phyloP scores from a whole-genome alignment of 2,888 invertebrate species.

The Temnothorax ravouxi region DNA sequence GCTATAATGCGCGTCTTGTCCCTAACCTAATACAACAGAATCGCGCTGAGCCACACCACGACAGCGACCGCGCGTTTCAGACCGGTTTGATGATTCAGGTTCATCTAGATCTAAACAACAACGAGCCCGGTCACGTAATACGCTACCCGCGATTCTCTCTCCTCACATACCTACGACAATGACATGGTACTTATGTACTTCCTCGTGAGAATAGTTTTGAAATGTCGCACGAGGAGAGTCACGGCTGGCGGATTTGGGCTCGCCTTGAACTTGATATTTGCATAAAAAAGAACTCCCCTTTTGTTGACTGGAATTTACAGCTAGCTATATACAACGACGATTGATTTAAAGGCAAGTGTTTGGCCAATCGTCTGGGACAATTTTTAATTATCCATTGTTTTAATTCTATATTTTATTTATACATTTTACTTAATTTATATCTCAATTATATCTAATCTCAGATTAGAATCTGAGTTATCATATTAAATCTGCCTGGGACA shows the following conservation, averaged over 20 bases:
- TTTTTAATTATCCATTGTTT: slow-evolving; percentile 25
- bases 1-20: slow-evolving; percentile 78
- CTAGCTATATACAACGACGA: slow-evolving; percentile 46
- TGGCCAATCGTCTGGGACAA: not conserved
- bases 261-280: slow-evolving; percentile 45
- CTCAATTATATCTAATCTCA: not conserved
- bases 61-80: slow-evolving; percentile 65
- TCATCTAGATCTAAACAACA: slow-evolving; percentile 81
- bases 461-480: not conserved
- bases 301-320: slow-evolving; percentile 50
- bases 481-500: not conserved
- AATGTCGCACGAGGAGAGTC: slow-evolving; percentile 53
- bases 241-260: slow-evolving; percentile 36
- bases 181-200: slow-evolving; percentile 54
- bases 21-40: slow-evolving; percentile 85
- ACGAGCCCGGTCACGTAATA: slow-evolving; percentile 72
- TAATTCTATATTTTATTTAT: not conserved
- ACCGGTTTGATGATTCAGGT: slow-evolving; percentile 84
- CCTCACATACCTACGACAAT: slow-evolving; percentile 51
- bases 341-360: slow-evolving; percentile 49
- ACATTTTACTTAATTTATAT: slow-evolving; percentile 2
- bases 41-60: slow-evolving; percentile 76
- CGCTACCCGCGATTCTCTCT: slow-evolving; percentile 62
- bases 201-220: slow-evolving; percentile 50
- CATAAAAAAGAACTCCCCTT: slow-evolving; percentile 22